Conservation (phyloP, 2,797 vertebrate genomes). For the Babyrousa celebensis region DNA sequence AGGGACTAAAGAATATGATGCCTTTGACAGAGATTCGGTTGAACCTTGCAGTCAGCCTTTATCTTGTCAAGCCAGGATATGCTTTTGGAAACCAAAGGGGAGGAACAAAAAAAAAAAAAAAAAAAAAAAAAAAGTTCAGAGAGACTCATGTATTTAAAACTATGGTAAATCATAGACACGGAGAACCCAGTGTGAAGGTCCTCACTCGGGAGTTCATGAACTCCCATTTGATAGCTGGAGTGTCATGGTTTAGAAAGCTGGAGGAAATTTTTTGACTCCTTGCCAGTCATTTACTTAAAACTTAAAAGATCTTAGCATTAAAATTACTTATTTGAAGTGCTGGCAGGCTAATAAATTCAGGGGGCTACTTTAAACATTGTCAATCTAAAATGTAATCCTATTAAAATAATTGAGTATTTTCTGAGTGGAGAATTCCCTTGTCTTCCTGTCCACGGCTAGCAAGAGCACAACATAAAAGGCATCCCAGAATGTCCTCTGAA, state of each 20-base stretch:
- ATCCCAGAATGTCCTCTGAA: constrained; percentile 84
- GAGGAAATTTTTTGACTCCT: constrained; percentile 82
- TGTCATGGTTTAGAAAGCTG: constrained; percentile 77
- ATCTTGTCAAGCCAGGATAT: constrained; percentile 27
- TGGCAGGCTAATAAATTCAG: constrained; percentile 89
- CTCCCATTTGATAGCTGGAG: constrained; percentile 62
- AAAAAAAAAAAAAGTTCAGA: constrained; percentile 55
- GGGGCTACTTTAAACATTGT: constrained; percentile 89
- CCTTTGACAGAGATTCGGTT: constrained; percentile 16
- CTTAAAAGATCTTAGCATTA: constrained; percentile 88
- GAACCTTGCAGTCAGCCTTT: constrained; percentile 14
- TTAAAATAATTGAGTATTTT: constrained; percentile 91
- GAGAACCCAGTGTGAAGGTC: constrained; percentile 36
- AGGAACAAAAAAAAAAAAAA: background rate
- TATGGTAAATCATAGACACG: background rate
- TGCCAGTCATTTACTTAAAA: constrained; percentile 91
- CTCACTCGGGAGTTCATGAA: constrained; percentile 57
- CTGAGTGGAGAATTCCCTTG: constrained; percentile 87
- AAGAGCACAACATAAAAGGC: constrained; percentile 83
- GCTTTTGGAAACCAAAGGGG: constrained; percentile 68
- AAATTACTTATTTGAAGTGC: constrained; percentile 88
- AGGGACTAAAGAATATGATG: background rate
- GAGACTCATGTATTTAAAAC: constrained; percentile 42
- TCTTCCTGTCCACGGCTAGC: constrained; percentile 69
- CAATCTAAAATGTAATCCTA: constrained; percentile 90